phyloP scores from a whole-genome alignment of 2,113 vertebrate genomes.

The Pangasianodon hypophthalmus region DNA sequence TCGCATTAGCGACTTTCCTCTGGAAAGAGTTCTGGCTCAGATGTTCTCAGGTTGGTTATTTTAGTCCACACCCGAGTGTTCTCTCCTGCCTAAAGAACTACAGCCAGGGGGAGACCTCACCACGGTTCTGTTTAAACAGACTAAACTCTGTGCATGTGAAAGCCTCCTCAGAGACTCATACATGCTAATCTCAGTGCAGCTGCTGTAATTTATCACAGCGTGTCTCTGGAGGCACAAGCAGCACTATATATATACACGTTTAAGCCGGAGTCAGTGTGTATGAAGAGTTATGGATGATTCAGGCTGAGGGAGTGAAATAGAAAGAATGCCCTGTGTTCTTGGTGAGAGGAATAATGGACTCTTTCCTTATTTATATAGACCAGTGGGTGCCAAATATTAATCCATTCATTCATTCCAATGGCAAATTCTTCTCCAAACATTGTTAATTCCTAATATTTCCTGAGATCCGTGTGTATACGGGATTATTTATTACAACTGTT shows the following conservation, averaged over 20 bases:
- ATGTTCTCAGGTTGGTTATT: not conserved
- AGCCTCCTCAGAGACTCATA: not conserved
- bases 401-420: not conserved
- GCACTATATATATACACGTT: not conserved
- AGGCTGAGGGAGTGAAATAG: not conserved
- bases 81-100: not conserved
- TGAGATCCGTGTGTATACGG: not conserved
- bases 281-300: not conserved
- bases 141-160: not conserved
- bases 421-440: not conserved
- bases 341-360: not conserved
- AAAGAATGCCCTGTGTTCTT: not conserved
- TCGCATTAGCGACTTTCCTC: not conserved
- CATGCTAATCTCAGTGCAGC: constrained; percentile 19
- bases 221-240: constrained; percentile 11
- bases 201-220: constrained; percentile 18
- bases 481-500: not conserved
- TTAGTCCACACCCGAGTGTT: not conserved
- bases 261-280: not conserved
- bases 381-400: not conserved
- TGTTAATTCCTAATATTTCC: not conserved
- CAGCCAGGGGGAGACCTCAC: not conserved
- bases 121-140: not conserved
- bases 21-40: not conserved
- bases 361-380: not conserved